Conservation (phyloP, 1,140 invertebrate genomes). For the Planococcus citri region DNA sequence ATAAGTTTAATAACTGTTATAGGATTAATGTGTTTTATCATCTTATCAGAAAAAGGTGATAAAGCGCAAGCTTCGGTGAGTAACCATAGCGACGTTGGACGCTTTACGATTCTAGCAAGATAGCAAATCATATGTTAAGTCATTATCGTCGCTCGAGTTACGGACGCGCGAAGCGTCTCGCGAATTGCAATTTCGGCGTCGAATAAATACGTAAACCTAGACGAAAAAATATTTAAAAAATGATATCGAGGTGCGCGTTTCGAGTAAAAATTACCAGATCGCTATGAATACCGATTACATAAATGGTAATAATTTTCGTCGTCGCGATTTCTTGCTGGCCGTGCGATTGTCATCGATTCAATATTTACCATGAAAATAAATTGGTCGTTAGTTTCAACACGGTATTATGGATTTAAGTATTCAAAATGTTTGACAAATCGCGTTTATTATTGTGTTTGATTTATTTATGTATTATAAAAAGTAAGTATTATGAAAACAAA, state of each 20-base stretch:
- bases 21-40: not conserved
- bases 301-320: not conserved
- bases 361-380: not conserved
- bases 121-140: not conserved
- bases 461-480: constrained; percentile 9
- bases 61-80: not conserved
- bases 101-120: not conserved
- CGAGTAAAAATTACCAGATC: not conserved
- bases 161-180: not conserved
- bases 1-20: not conserved
- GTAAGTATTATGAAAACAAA: constrained; percentile 11
- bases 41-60: not conserved
- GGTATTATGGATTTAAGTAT: not conserved
- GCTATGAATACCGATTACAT: not conserved
- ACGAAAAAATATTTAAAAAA: not conserved
- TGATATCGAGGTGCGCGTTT: not conserved
- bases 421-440: constrained; percentile 12
- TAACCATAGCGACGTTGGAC: not conserved
- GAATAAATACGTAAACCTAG: not conserved
- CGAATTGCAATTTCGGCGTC: not conserved
- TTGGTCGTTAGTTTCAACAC: not conserved
- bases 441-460: constrained; percentile 9
- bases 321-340: not conserved
- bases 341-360: not conserved
- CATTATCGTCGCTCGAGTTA: not conserved